These are phyloP conservation scores for Sympetrum striolatum DNA, from an alignment of 2,888 invertebrate species.

Conservation along the genomic window DNA sequence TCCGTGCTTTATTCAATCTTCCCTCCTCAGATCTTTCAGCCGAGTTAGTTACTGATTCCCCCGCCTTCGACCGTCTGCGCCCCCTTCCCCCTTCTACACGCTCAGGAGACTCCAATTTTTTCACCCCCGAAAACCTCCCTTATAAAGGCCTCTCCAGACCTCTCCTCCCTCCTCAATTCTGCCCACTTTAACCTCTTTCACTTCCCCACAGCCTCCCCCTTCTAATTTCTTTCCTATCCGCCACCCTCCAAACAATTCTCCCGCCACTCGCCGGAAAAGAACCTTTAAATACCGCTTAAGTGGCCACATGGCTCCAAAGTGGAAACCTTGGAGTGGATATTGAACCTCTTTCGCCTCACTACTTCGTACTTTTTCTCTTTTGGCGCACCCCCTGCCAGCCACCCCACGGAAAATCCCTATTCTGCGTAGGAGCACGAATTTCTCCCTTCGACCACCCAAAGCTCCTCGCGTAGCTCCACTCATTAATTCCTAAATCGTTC, in stretches of 20 bases:
- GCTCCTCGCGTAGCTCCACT: background rate
- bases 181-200: conserved; percentile 28
- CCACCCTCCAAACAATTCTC: conserved; percentile 13
- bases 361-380: background rate
- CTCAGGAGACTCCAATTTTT: background rate
- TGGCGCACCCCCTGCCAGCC: background rate
- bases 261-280: background rate
- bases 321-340: conserved; percentile 5
- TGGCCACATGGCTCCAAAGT: conserved; percentile 13
- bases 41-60: background rate
- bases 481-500: background rate
- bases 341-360: background rate
- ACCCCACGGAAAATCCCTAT: background rate
- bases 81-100: background rate
- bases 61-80: background rate
- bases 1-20: background rate
- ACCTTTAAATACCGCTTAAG: conserved; percentile 37
- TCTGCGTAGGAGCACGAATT: background rate
- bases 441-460: background rate
- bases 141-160: background rate
- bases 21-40: background rate
- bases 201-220: background rate
- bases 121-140: background rate
- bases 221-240: background rate
- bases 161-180: conserved; percentile 1